Percentiles rank a stretch among this genome's conserved stretches.
phyloP scores from a whole-genome alignment of 2,888 invertebrate genomes.

The Drosophila fulvimacula region DNA sequence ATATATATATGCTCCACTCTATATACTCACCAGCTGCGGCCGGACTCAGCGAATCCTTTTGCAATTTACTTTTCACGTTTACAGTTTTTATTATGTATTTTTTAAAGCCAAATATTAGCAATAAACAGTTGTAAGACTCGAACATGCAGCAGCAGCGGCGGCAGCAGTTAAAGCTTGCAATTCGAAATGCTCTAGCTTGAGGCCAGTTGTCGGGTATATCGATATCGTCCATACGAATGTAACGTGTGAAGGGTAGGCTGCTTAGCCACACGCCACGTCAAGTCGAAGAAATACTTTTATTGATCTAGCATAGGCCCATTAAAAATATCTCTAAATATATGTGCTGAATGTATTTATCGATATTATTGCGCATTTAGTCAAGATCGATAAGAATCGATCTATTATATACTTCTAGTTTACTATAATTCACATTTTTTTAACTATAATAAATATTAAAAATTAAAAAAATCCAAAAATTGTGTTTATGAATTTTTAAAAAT shows the following conservation, averaged over 20 bases:
- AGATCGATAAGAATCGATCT: neutral
- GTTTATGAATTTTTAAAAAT: too few species aligned
- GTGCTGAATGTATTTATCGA: neutral
- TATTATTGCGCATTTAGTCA: fast-evolving
- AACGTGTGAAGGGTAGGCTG: neutral
- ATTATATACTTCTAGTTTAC: too few species aligned
- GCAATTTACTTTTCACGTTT: conserved; percentile 1
- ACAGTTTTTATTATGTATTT: neutral
- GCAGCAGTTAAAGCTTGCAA: neutral
- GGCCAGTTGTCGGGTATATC: neutral
- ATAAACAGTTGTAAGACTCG: neutral
- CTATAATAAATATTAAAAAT: too few species aligned
- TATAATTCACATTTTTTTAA: too few species aligned
- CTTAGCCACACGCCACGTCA: neutral
- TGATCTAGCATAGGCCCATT: neutral
- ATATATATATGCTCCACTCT: conserved; percentile 11
- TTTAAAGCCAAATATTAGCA: neutral
- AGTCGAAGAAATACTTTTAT: neutral
- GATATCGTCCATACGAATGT: neutral
- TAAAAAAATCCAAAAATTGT: neutral
- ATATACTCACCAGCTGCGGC: conserved; percentile 7
- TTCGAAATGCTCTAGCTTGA: neutral
- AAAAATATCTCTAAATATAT: too few species aligned
- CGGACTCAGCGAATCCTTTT: neutral
- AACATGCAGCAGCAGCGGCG: neutral